Conservation (phyloP, 1,140 invertebrate species). For the Lutraria rhynchaena region DNA sequence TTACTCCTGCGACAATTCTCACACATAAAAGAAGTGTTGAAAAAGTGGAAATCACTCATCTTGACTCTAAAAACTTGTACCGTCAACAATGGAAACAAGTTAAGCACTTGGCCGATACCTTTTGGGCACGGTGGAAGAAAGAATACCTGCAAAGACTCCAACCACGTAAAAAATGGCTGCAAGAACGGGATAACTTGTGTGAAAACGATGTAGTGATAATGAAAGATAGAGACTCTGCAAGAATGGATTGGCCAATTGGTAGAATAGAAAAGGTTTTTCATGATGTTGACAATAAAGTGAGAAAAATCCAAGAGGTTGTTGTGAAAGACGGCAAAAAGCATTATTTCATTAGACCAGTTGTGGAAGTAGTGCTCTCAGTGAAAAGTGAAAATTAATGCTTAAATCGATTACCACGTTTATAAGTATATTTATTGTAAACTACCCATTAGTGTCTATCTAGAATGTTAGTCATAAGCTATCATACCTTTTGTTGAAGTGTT, state of each 20-base stretch:
- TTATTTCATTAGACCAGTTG: background rate
- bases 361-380: background rate
- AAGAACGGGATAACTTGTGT: background rate
- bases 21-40: background rate
- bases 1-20: background rate
- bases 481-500: no score
- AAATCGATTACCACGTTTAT: no score
- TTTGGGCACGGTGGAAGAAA: conserved; percentile 15
- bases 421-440: no score
- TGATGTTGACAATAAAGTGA: background rate
- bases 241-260: conserved; percentile 12
- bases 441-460: no score
- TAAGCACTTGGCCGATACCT: conserved; percentile 5
- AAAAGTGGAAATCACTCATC: background rate
- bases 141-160: conserved; percentile 11
- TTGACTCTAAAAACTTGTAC: conserved; percentile 3
- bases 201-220: conserved; percentile 5
- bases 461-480: no score
- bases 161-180: background rate
- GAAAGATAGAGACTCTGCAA: background rate
- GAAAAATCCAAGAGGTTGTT: background rate
- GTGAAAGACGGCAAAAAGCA: background rate
- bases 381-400: no score
- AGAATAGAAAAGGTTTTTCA: background rate
- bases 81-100: conserved; percentile 15